Evolutionary conservation across 1,140 invertebrate genomes (phyloP).

Genomic region (Drosophila burlai): DNA sequence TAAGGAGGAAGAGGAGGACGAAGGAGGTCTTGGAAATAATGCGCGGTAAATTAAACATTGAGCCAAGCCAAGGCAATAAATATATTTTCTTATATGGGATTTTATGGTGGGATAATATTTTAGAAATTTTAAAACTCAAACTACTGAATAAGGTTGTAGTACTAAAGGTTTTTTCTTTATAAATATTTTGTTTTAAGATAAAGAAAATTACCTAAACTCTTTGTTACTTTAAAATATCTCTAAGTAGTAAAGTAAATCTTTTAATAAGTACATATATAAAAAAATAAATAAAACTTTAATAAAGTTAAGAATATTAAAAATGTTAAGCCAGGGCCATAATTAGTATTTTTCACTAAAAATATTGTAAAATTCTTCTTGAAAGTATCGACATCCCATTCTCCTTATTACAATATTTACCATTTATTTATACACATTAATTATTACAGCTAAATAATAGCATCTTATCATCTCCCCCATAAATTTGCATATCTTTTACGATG

Average conservation of each 20-base stretch:
- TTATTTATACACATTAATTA: background rate
- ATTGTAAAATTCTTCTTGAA: too few species aligned
- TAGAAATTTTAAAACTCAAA: background rate
- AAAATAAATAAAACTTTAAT: background rate
- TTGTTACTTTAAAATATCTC: background rate
- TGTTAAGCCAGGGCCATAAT: too few species aligned
- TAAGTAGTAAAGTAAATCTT: background rate
- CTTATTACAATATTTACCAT: too few species aligned
- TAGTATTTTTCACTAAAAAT: too few species aligned
- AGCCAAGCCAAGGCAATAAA: conserved; percentile 23
- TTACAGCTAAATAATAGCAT: background rate
- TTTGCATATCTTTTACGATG: background rate
- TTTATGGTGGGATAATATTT: background rate
- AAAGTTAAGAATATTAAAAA: background rate
- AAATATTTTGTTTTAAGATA: background rate
- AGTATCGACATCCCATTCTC: too few species aligned
- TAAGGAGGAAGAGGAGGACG: background rate
- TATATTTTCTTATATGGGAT: conserved; percentile 1
- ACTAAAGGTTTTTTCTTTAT: background rate
- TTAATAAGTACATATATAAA: background rate
- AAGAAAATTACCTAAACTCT: background rate
- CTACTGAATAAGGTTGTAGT: background rate
- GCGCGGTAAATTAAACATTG: conserved; percentile 41
- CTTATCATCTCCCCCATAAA: background rate
- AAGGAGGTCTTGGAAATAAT: conserved; percentile 10